Conservation (phyloP, 1,140 invertebrate genomes). For the Phocides pigmalion region DNA sequence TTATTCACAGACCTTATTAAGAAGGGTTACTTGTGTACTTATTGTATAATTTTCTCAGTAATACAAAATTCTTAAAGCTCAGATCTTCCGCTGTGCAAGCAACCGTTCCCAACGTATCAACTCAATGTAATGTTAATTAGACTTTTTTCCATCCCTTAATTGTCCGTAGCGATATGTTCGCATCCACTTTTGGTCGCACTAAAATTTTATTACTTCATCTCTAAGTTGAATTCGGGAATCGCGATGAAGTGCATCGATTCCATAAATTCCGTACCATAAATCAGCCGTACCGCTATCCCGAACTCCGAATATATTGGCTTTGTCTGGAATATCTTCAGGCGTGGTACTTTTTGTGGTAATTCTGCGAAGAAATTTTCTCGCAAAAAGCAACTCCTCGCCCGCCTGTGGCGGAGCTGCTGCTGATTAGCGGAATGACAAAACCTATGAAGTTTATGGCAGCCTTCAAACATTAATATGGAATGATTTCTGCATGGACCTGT, state of each 20-base stretch:
- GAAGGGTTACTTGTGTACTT: too few species aligned
- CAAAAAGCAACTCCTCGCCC: constrained; percentile 20
- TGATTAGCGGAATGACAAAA: constrained; percentile 35
- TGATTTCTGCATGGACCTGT: constrained; percentile 26
- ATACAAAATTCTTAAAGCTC: neutral
- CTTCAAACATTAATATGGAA: constrained; percentile 32
- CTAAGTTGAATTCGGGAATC: constrained; percentile 32
- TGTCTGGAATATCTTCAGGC: constrained; percentile 41
- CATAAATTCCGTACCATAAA: constrained; percentile 47
- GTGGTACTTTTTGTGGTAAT: constrained; percentile 23
- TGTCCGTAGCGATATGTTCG: constrained; percentile 17
- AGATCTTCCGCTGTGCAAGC: neutral
- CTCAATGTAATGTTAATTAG: constrained; percentile 18
- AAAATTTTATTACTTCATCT: constrained; percentile 35
- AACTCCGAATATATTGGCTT: constrained; percentile 42
- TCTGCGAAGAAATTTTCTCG: constrained; percentile 23
- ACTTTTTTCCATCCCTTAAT: constrained; percentile 24
- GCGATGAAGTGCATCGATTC: constrained; percentile 32
- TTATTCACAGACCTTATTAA: too few species aligned
- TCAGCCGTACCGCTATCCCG: constrained; percentile 46
- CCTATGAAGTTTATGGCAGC: constrained; percentile 33
- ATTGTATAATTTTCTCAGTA: neutral
- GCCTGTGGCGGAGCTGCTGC: constrained; percentile 31
- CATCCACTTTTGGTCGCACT: constrained; percentile 27
- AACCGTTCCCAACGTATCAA: constrained; percentile 3